Percentiles rank a stretch among this genome's conserved stretches.
Conservation (phyloP, 2,888 invertebrate genomes). For the Mimumesa dahlbomi region DNA sequence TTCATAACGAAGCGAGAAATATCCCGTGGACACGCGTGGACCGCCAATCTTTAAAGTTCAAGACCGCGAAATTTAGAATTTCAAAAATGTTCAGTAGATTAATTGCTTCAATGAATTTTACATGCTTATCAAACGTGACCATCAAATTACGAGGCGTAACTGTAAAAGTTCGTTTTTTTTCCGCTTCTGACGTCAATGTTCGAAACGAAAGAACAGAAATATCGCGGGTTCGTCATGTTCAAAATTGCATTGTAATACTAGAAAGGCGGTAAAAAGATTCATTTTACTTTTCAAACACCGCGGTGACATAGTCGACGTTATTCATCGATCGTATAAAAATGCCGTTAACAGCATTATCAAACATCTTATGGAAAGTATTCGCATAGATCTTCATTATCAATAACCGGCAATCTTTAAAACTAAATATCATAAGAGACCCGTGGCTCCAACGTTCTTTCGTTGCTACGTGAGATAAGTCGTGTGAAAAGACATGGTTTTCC, state of each 20-base stretch:
- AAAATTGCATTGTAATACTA: neutral
- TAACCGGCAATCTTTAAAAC: too few species aligned
- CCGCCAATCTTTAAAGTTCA: too few species aligned
- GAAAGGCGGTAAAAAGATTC: neutral
- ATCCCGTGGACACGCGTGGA: too few species aligned
- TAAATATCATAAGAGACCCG: neutral
- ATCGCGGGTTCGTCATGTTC: slow-evolving; percentile 2
- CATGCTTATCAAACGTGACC: neutral
- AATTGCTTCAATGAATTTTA: slow-evolving; percentile 25
- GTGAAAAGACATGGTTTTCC: neutral
- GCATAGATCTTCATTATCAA: too few species aligned
- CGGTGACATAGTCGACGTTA: neutral
- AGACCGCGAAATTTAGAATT: neutral
- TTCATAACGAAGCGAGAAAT: too few species aligned
- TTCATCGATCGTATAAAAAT: too few species aligned
- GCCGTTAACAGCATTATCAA: too few species aligned
- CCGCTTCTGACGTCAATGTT: slow-evolving; percentile 11
- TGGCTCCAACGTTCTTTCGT: neutral
- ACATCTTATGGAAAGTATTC: too few species aligned
- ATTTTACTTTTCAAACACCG: neutral
- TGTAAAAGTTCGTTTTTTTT: slow-evolving; percentile 22
- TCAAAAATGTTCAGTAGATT: neutral
- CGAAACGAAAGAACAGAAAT: slow-evolving; percentile 3
- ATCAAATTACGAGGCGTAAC: slow-evolving; percentile 19
- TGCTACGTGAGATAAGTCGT: slow-evolving; percentile 4